phyloP scores from a whole-genome alignment of 2,888 invertebrate species.

The Thereva nobilitata region DNA sequence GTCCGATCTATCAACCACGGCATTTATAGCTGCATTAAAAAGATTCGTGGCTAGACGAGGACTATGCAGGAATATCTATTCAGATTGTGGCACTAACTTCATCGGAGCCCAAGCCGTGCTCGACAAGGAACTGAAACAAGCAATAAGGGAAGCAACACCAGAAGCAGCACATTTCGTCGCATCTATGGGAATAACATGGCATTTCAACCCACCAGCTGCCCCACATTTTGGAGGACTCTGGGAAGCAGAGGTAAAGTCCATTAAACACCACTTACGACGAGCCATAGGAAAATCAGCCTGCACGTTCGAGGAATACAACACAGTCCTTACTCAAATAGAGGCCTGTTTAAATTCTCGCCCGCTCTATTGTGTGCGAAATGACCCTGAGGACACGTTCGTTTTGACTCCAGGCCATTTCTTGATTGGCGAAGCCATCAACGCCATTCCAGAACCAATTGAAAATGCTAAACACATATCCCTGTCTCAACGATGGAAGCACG shows the following conservation, averaged over 20 bases:
- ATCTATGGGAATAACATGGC: background rate
- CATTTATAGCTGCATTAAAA: background rate
- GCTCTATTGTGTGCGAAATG: too few species aligned
- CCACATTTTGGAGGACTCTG: too few species aligned
- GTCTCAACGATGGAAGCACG: constrained; percentile 39
- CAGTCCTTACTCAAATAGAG: constrained; percentile 45
- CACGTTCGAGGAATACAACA: constrained; percentile 46
- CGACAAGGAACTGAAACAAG: background rate
- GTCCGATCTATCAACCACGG: background rate
- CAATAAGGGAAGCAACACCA: background rate
- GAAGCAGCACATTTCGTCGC: background rate
- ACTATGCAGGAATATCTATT: background rate
- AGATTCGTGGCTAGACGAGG: background rate
- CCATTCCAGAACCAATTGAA: constrained; percentile 30
- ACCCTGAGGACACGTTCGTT: too few species aligned
- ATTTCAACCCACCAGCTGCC: background rate
- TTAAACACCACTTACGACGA: constrained; percentile 4
- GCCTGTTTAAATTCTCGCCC: constrained; percentile 37
- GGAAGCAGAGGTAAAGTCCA: too few species aligned
- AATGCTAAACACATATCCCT: background rate
- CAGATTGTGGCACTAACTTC: background rate
- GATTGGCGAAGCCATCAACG: too few species aligned
- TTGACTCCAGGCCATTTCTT: too few species aligned
- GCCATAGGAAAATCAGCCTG: constrained; percentile 42
- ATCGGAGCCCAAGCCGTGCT: too few species aligned